Percentiles rank a stretch among this genome's conserved stretches.
Conservation (phyloP, 2,888 invertebrate species). For the Callimorpha dominula region DNA sequence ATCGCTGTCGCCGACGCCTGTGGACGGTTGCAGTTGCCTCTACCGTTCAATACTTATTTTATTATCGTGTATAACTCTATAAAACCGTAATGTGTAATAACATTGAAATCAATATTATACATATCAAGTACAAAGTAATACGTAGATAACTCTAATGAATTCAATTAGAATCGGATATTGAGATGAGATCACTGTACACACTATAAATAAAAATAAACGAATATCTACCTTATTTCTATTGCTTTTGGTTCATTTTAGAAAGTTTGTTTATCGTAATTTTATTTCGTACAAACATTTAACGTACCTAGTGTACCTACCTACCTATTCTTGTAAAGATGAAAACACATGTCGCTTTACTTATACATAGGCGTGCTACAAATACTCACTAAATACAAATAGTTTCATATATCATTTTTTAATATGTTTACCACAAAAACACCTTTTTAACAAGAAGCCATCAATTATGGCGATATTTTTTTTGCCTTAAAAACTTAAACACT, state of each 20-base stretch:
- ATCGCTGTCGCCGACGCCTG: no score
- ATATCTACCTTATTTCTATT: background rate
- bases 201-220: background rate
- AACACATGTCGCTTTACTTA: background rate
- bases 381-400: no score
- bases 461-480: no score
- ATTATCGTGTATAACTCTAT: no score
- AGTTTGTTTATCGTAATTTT: background rate
- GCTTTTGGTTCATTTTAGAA: background rate
- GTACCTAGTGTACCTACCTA: no score
- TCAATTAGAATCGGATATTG: background rate
- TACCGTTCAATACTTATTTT: no score
- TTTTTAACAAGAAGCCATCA: no score
- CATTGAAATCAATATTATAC: background rate
- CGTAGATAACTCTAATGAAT: background rate
- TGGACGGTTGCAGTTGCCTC: no score
- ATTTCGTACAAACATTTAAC: background rate
- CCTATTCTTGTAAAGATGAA: background rate
- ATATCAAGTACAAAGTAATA: no score
- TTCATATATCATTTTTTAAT: no score
- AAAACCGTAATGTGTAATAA: background rate
- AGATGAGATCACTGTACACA: background rate
- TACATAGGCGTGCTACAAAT: background rate
- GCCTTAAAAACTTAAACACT: no score
- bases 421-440: no score